These are phyloP conservation scores for Thrips palmi DNA, from an alignment of 1,140 invertebrate species.

Conservation along the genomic window DNA sequence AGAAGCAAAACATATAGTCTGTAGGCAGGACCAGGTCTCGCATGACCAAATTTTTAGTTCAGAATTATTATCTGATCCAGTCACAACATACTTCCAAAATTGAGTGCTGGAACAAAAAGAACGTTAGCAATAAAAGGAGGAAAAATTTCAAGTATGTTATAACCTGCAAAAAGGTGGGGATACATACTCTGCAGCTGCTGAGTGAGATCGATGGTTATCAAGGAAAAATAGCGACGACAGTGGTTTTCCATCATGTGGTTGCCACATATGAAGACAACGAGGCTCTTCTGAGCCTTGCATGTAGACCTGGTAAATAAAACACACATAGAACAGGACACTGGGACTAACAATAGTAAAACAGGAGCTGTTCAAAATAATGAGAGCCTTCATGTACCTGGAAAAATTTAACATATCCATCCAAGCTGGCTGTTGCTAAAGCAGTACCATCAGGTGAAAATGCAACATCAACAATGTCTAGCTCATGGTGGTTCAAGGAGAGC, in stretches of 20 bases:
- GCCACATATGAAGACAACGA: slow-evolving; percentile 75
- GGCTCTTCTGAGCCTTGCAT: slow-evolving; percentile 39
- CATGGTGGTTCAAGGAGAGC: slow-evolving; percentile 46
- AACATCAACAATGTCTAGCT: slow-evolving; percentile 58
- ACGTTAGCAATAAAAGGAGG: neutral
- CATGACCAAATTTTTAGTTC: slow-evolving; percentile 90
- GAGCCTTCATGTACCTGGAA: slow-evolving; percentile 46
- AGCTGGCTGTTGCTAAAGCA: slow-evolving; percentile 70
- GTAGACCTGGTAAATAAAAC: slow-evolving; percentile 32
- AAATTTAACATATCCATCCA: slow-evolving; percentile 78
- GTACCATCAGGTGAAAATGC: slow-evolving; percentile 86
- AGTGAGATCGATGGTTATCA: slow-evolving; percentile 58
- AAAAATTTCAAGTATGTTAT: neutral
- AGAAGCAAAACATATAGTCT: slow-evolving; percentile 53
- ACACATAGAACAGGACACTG: slow-evolving; percentile 10
- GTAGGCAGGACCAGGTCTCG: slow-evolving; percentile 78
- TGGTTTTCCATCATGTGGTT: slow-evolving; percentile 69
- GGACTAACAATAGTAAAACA: neutral
- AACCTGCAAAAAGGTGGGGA: neutral
- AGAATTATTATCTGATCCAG: slow-evolving; percentile 73
- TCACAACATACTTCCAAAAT: slow-evolving; percentile 89
- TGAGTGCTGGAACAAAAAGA: slow-evolving; percentile 37
- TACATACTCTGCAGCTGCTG: neutral
- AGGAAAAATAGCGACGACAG: slow-evolving; percentile 77
- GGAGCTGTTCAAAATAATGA: slow-evolving; percentile 17